Evolutionary conservation across 2,797 vertebrate genomes (phyloP).

Genomic region (Poeciliopsis gracilis): DNA sequence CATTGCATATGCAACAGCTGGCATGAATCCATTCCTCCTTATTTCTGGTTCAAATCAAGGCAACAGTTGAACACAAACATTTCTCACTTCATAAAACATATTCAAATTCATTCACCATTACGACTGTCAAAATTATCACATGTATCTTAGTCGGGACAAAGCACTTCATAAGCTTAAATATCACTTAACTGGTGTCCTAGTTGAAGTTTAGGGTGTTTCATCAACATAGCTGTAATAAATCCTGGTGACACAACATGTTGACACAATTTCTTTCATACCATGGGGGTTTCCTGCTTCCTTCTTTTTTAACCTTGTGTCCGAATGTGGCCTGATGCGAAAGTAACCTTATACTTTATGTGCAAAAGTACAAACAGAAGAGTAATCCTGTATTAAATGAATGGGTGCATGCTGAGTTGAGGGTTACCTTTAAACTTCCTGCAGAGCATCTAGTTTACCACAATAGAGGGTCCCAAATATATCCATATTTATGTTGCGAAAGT

Average conservation of each 20-base stretch:
- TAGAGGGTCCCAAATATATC: not conserved
- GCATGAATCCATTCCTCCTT: not conserved
- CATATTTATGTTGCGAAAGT: not conserved
- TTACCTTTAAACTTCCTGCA: not conserved
- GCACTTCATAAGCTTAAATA: not conserved
- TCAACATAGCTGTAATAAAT: not conserved
- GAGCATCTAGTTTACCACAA: conserved; percentile 1
- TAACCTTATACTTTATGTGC: conserved; percentile 5
- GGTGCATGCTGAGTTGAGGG: not conserved
- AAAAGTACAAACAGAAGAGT: conserved; percentile 9
- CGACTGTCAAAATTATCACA: not conserved
- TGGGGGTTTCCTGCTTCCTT: not conserved
- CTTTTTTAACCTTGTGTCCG: not conserved
- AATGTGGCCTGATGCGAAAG: not conserved
- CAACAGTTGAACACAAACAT: not conserved
- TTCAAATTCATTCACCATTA: not conserved
- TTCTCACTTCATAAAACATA: not conserved
- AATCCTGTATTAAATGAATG: not conserved
- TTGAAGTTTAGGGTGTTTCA: not conserved
- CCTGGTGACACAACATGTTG: not conserved
- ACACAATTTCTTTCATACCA: not conserved
- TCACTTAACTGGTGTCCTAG: not conserved
- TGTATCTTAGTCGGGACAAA: too few species aligned
- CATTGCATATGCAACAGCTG: not conserved
- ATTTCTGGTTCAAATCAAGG: not conserved